phyloP scores from a whole-genome alignment of 2,888 invertebrate species.

The Brachyptera putata region DNA sequence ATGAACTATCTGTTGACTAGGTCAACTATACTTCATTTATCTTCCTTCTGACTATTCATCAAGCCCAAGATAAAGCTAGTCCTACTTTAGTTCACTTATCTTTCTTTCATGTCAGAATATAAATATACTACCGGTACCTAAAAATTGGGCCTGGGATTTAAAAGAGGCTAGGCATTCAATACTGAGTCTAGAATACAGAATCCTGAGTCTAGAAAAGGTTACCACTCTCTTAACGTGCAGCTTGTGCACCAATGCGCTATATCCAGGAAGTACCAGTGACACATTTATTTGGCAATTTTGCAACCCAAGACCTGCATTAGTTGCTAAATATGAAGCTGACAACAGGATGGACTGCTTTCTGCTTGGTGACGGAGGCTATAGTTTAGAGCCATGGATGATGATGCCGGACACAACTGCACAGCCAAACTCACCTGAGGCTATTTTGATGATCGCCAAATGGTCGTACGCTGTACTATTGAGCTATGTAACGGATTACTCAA shows the following conservation, averaged over 20 bases:
- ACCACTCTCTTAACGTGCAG: conserved; percentile 6
- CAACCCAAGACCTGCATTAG: background rate
- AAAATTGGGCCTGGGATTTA: too few species aligned
- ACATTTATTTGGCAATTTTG: background rate
- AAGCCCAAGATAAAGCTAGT: too few species aligned
- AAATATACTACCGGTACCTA: too few species aligned
- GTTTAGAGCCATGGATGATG: conserved; percentile 1
- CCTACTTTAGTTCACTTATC: too few species aligned
- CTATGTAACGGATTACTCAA: conserved; percentile 3
- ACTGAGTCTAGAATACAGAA: too few species aligned
- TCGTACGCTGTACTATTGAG: conserved; percentile 1
- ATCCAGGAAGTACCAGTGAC: conserved; percentile 4
- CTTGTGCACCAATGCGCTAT: background rate
- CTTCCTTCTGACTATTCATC: too few species aligned
- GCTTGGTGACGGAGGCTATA: background rate
- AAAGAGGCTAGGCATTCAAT: too few species aligned
- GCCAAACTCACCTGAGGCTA: background rate
- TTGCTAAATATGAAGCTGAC: background rate
- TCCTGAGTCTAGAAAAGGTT: background rate
- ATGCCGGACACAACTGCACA: background rate
- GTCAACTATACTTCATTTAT: too few species aligned
- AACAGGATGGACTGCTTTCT: background rate
- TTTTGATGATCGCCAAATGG: background rate
- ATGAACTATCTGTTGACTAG: too few species aligned
- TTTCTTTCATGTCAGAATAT: too few species aligned